phyloP scores from a whole-genome alignment of 2,113 vertebrate species.

The Festucalex cinctus region DNA sequence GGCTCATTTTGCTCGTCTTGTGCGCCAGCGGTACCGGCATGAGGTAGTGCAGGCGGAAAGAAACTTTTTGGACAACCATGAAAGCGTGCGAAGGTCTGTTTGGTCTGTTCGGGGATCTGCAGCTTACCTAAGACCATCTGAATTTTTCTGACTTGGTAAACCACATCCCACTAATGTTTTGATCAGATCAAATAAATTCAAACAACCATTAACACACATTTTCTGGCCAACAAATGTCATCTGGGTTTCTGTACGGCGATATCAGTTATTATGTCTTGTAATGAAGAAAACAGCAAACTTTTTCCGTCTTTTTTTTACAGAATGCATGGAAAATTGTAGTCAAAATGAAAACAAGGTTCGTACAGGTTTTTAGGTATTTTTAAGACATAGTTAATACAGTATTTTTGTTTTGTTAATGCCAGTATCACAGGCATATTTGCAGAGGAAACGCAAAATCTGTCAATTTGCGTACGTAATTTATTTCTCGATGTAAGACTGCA shows the following conservation, averaged over 20 bases:
- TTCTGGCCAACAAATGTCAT: conserved; percentile 9
- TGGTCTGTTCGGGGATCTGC: conserved; percentile 22
- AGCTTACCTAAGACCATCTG: conserved; percentile 20
- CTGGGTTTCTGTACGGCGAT: conserved; percentile 22
- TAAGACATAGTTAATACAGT: too few species aligned
- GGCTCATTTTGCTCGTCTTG: conserved; percentile 35
- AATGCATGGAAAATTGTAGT: background rate
- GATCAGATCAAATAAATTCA: conserved; percentile 24
- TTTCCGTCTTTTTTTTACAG: conserved; percentile 4
- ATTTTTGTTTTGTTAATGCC: too few species aligned
- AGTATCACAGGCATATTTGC: too few species aligned
- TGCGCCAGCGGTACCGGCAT: conserved; percentile 34
- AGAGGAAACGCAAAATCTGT: too few species aligned
- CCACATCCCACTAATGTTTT: conserved; percentile 24
- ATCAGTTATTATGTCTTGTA: conserved; percentile 9
- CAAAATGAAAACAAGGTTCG: conserved; percentile 58
- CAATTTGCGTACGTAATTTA: too few species aligned
- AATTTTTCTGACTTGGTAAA: conserved; percentile 23
- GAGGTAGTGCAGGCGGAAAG: conserved; percentile 13
- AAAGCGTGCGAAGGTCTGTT: conserved; percentile 27
- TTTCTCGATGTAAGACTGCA: too few species aligned
- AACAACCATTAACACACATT: conserved; percentile 10
- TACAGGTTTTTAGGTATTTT: too few species aligned
- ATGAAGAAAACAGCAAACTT: conserved; percentile 44
- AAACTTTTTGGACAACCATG: conserved; percentile 27